These are phyloP conservation scores for Oophaga sylvatica DNA, from an alignment of 2,797 vertebrate species.

Conservation along the genomic window DNA sequence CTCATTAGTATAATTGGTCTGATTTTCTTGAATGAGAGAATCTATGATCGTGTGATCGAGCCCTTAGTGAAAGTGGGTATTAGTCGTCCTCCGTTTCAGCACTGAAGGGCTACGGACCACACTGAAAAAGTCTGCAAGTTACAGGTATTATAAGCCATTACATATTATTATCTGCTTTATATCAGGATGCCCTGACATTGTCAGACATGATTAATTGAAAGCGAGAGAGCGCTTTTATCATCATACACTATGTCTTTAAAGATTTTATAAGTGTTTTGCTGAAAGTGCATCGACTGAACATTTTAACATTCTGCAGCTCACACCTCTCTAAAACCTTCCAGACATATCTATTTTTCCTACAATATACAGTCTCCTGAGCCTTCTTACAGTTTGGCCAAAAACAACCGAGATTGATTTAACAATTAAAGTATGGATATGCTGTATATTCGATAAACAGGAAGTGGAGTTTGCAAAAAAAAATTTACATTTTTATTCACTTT, in stretches of 20 bases:
- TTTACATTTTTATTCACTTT: slow-evolving; percentile 5
- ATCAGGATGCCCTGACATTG: neutral
- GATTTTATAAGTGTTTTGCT: neutral
- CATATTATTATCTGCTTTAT: too few relatives aligned
- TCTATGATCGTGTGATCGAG: too few relatives aligned
- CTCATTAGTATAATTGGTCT: too few relatives aligned
- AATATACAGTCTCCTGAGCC: neutral
- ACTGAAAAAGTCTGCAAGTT: neutral
- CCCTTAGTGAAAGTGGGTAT: too few relatives aligned
- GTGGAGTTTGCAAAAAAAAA: too few relatives aligned
- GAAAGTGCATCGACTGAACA: neutral
- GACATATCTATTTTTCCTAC: neutral
- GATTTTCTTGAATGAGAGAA: too few relatives aligned
- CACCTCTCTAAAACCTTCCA: neutral
- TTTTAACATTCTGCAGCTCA: slow-evolving; percentile 19
- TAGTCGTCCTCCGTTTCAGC: too few relatives aligned
- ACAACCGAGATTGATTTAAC: neutral
- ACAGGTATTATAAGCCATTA: too few relatives aligned
- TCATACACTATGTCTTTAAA: neutral
- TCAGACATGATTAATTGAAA: neutral
- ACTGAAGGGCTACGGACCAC: too few relatives aligned
- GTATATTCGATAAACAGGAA: neutral
- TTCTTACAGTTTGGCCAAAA: neutral
- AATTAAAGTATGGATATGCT: neutral
- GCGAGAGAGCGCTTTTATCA: neutral